Percentiles rank a stretch among this genome's conserved stretches.
Conservation (phyloP, 2,113 vertebrate species). For the Campylorhamphus procurvoides region DNA sequence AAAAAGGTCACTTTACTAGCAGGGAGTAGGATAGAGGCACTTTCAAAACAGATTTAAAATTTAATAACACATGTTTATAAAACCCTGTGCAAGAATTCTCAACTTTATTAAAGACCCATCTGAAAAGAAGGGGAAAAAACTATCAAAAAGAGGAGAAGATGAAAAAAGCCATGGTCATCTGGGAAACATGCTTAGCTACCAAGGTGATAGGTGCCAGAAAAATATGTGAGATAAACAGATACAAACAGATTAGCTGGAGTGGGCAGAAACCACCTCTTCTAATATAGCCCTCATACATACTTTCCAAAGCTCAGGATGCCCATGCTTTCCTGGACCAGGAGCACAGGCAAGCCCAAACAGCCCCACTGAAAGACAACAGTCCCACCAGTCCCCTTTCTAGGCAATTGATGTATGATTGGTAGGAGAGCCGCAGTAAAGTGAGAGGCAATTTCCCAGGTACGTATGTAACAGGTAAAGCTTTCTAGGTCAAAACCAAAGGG, state of each 20-base stretch:
- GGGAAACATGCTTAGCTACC: background rate
- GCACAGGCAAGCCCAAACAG: background rate
- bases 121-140: slow-evolving; percentile 8
- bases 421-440: background rate
- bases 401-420: background rate
- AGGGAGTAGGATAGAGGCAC: slow-evolving; percentile 83
- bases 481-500: background rate
- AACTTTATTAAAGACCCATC: slow-evolving; percentile 69
- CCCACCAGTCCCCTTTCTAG: background rate
- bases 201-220: background rate
- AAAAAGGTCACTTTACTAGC: slow-evolving; percentile 94
- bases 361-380: background rate
- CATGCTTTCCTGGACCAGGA: background rate
- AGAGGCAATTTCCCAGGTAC: background rate
- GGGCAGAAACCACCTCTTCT: background rate
- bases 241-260: background rate
- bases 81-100: slow-evolving; percentile 67
- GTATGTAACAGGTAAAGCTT: background rate
- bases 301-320: background rate
- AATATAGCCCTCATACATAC: background rate
- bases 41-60: slow-evolving; percentile 82
- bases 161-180: background rate
- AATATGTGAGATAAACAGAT: background rate
- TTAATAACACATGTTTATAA: slow-evolving; percentile 78
- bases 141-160: slow-evolving; percentile 24